phyloP scores from a whole-genome alignment of 92 coral and sea anemone species.

The Micromussa lordhowensis region DNA sequence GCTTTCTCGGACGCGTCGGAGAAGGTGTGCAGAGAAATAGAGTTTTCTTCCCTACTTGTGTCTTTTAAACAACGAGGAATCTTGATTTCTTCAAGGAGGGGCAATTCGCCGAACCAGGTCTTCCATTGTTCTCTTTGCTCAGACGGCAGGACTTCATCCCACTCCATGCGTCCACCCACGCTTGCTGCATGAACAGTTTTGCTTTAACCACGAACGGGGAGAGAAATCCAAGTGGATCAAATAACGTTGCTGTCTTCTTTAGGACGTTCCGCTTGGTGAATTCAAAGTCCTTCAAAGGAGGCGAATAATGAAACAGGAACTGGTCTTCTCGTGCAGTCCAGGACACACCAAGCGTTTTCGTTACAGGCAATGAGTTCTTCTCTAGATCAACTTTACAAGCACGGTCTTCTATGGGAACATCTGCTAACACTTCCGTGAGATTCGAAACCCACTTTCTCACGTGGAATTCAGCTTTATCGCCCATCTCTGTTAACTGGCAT shows the following conservation, averaged over 20 bases:
- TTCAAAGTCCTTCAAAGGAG: slow-evolving; percentile 36
- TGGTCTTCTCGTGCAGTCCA: slow-evolving; percentile 41
- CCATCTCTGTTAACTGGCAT: slow-evolving; percentile 28
- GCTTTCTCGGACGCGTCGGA: slow-evolving; percentile 60
- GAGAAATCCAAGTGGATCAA: slow-evolving; percentile 57
- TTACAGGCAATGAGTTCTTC: slow-evolving; percentile 8
- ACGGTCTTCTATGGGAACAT: slow-evolving; percentile 29
- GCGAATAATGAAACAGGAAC: slow-evolving; percentile 41
- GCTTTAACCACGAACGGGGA: slow-evolving; percentile 37
- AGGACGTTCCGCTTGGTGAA: slow-evolving; percentile 51
- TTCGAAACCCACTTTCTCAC: slow-evolving; percentile 40
- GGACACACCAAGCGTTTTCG: slow-evolving; percentile 37
- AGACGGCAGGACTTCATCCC: slow-evolving; percentile 47
- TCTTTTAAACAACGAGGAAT: slow-evolving; percentile 55
- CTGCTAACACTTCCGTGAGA: slow-evolving; percentile 15
- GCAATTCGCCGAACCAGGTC: slow-evolving; percentile 45
- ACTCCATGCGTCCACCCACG: slow-evolving; percentile 52
- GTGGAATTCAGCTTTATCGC: slow-evolving; percentile 29
- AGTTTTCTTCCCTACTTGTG: slow-evolving; percentile 2
- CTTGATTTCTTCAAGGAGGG: slow-evolving; percentile 42
- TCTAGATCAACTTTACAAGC: slow-evolving; percentile 39
- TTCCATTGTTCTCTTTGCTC: slow-evolving; percentile 42
- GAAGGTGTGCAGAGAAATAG: slow-evolving; percentile 45
- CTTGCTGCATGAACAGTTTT: slow-evolving; percentile 55
- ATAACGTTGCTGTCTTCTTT: slow-evolving; percentile 44